phyloP scores from a whole-genome alignment of 1,140 invertebrate genomes.

The Yoshiicerus persimilis region DNA sequence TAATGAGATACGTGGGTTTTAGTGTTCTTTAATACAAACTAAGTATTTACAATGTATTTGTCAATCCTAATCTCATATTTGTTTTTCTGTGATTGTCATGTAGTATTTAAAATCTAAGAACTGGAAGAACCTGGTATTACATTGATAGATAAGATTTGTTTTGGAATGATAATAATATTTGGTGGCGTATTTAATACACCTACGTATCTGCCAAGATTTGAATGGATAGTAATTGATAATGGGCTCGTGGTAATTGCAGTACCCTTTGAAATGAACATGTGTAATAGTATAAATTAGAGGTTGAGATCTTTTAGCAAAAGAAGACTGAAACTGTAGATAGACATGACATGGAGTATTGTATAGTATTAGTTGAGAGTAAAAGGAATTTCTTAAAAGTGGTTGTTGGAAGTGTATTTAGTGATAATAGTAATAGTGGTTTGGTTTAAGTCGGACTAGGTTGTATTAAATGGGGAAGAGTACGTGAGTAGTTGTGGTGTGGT shows the following conservation, averaged over 20 bases:
- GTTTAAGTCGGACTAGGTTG: background rate
- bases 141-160: too few relatives aligned
- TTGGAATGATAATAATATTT: too few relatives aligned
- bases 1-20: background rate
- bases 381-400: background rate
- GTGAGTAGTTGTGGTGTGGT: background rate
- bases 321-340: background rate
- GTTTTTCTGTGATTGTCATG: background rate
- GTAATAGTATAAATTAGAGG: background rate
- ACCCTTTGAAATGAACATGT: background rate
- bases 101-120: background rate
- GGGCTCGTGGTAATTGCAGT: background rate
- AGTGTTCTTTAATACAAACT: too few relatives aligned
- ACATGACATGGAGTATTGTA: background rate
- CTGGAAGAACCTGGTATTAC: too few relatives aligned
- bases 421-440: background rate
- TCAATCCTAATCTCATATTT: background rate
- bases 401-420: background rate
- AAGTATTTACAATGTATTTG: too few relatives aligned
- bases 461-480: background rate
- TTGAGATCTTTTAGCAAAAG: background rate
- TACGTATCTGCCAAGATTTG: background rate
- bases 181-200: too few relatives aligned
- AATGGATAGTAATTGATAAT: background rate
- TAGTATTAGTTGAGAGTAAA: background rate